Evolutionary conservation across 37 sponge, comb jelly and placozoan genomes (phyloP), one percentile per base, ranked within the genome.

Genomic region (Hormiphora californensis): DNA sequence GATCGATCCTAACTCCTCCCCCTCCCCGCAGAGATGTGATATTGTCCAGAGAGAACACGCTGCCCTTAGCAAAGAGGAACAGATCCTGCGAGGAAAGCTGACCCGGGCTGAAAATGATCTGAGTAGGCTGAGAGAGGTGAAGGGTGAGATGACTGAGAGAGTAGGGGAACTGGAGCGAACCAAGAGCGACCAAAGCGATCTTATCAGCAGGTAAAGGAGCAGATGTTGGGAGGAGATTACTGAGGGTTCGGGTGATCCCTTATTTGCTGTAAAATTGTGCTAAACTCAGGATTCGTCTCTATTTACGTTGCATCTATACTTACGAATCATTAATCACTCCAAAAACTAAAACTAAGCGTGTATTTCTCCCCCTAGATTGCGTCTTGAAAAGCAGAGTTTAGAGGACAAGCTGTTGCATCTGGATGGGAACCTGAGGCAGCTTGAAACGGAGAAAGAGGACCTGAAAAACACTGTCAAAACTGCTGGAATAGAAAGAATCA

Each of bases 401-500:
- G 81, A 73, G 23, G 81, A 73, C 46, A 73, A 73, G 43, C 46
- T 73, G 81, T 73, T 46, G 12, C 81, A 73, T 41, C 81, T 73
- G 1, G 81, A 73, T 43, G 43, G 46, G 25, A 33, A 27, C 43
- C 81, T 73, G 27, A 12, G 35, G 1, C 81, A 73, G 25, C 21
- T 73, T 25, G 81, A 73, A 46, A 21, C 81, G 23, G 81, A 73
- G 81, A 73, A 73, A 30, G 11, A n/a, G 21, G 81, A 73, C 81
- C 40, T 73, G 81, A 73, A 73, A 46, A 73, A 28, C 23, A 46
- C 81, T 30, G 46, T 73, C 11, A 73, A 73, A 33, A 73, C 32
- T 73, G 81, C 81, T 28, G 81, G 81, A 37, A 73, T 73, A 43
- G 81, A 73, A n/a, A 33, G 81, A n/a, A 7, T 73, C n/a, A 73